These are phyloP conservation scores for Holothuria scabra DNA, from an alignment of 53 echinoderm and acorn worm species.

Conservation along the genomic window DNA sequence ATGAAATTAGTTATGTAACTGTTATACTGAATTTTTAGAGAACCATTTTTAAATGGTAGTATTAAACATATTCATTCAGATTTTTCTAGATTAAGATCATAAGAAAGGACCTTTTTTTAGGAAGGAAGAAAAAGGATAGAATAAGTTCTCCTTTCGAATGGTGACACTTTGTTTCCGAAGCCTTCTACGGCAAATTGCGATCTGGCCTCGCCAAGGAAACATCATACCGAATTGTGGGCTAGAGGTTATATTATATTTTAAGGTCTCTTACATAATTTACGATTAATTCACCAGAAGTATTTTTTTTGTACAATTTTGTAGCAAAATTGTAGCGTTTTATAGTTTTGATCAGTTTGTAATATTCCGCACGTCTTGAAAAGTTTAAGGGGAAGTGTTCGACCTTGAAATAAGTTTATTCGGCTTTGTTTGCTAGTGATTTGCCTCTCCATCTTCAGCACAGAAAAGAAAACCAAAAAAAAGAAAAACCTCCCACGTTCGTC, in stretches of 20 bases:
- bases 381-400: neutral
- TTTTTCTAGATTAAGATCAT: conserved; percentile 53
- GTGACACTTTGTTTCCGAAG: neutral
- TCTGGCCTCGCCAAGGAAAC: neutral
- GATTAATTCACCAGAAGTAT: too few relatives aligned
- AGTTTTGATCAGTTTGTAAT: neutral
- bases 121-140: conserved; percentile 47
- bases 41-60: conserved; percentile 69
- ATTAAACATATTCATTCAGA: conserved; percentile 58
- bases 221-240: neutral
- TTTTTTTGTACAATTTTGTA: too few relatives aligned
- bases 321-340: neutral
- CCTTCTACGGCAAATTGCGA: neutral
- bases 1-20: too few relatives aligned
- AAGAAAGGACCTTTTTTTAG: conserved; percentile 51
- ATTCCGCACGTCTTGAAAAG: too few relatives aligned
- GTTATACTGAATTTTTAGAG: conserved; percentile 37
- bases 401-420: neutral
- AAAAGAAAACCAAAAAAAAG: too few relatives aligned
- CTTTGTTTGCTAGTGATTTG: neutral
- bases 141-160: conserved; percentile 15
- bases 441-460: neutral
- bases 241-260: neutral
- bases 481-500: neutral
- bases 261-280: neutral